Evolutionary conservation across 2,797 vertebrate genomes (phyloP).

Genomic region (Protonibea diacanthus): DNA sequence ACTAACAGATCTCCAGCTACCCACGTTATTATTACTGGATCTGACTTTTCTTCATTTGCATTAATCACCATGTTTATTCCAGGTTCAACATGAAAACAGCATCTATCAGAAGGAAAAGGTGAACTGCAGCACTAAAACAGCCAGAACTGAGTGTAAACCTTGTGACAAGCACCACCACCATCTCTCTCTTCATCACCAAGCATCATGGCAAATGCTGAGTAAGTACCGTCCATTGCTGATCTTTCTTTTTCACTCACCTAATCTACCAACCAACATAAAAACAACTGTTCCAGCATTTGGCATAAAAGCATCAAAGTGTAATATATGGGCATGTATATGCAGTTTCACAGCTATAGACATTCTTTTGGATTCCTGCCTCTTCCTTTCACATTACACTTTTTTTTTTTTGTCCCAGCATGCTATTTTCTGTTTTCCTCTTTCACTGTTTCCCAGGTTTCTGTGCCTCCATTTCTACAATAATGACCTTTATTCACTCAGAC

Average conservation of each 20-base stretch:
- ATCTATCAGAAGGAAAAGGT: conserved; percentile 63
- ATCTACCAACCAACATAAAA: not conserved
- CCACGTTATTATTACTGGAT: not conserved
- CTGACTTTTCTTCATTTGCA: not conserved
- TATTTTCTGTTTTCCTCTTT: conserved; percentile 8
- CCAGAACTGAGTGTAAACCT: conserved; percentile 54
- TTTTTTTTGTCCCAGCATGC: not conserved
- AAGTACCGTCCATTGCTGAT: conserved; percentile 56
- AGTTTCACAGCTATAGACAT: not conserved
- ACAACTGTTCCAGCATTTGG: not conserved
- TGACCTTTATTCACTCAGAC: conserved; percentile 63
- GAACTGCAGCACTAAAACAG: conserved; percentile 61
- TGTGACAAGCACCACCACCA: conserved; percentile 36
- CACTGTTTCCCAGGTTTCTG: conserved; percentile 8
- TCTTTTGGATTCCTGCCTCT: not conserved
- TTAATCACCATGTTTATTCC: conserved; percentile 9
- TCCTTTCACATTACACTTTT: not conserved
- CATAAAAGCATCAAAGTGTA: not conserved
- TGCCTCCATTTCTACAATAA: conserved; percentile 47
- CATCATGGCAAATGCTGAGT: conserved; percentile 82
- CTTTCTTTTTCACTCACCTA: not conserved
- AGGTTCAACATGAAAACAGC: conserved; percentile 73
- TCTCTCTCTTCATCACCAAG: conserved; percentile 49
- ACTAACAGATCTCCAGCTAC: not conserved
- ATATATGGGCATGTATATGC: not conserved